Percentiles rank a stretch among this genome's conserved stretches.
Evolutionary conservation across 2,797 vertebrate genomes (phyloP).

Genomic region (Labeo calbasu): DNA sequence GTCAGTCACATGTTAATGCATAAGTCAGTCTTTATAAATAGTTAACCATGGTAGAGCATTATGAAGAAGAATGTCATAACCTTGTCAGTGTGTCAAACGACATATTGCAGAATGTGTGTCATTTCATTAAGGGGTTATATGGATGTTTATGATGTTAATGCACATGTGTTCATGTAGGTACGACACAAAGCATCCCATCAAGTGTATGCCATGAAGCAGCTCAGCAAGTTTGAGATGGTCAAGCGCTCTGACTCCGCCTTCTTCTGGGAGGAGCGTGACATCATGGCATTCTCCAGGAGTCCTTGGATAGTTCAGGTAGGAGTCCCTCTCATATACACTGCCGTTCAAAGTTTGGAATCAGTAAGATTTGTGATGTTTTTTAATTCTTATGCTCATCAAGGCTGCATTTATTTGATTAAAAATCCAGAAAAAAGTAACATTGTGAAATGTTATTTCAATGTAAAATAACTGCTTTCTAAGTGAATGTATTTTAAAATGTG

Average conservation of each 20-base stretch:
- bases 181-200: conserved; percentile 92
- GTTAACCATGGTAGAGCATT: background rate
- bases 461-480: too few relatives aligned
- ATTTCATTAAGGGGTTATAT: background rate
- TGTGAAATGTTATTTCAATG: too few relatives aligned
- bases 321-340: background rate
- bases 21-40: background rate
- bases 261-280: conserved; percentile 99
- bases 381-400: too few relatives aligned
- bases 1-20: background rate
- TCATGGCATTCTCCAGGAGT: conserved; percentile 98
- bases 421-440: too few relatives aligned
- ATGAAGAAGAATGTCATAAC: background rate
- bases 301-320: conserved; percentile 97
- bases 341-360: too few relatives aligned
- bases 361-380: too few relatives aligned
- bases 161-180: conserved; percentile 76
- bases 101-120: background rate
- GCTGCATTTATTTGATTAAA: too few relatives aligned
- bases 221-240: conserved; percentile 99
- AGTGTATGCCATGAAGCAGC: conserved; percentile 97
- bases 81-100: background rate
- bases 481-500: too few relatives aligned
- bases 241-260: conserved; percentile 98
- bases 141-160: background rate